Base-by-base conservation (phyloP, 2,888 invertebrate species). In the Oscheius sp. region DNA sequence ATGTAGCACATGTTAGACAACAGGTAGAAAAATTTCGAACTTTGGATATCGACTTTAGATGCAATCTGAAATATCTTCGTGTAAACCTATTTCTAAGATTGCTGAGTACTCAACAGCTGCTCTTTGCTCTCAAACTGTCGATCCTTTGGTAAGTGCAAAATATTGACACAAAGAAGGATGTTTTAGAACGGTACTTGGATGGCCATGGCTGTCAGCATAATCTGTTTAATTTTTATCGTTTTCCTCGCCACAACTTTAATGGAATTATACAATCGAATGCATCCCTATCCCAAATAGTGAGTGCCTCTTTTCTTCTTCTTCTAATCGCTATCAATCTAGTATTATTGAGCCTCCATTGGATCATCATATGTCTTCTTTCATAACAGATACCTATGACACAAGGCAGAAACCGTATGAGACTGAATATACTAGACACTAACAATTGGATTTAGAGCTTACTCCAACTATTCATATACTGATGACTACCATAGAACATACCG, bases 151-250 rank as follows among this genome's bases (percentile, higher is more conserved):
- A 42, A 72, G 76, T 4, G n/a, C 3, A 20, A 23, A 2, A 6
- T 5, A 42, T 69, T 65, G 55, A 33, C 20, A 1, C 20, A 17
- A 66, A 25, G n/a, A n/a, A n/a, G 25, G 3, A 33, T 29, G 20
- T 75, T 78, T 31, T 71, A 88, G 88, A 89, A 89, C 82, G 88
- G 87, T 3, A 86, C 88, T 27, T 89, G 89, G 89, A 88, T 88
- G 85, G 87, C 88, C 65, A 78, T 88, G 74, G 86, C 88, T 4
- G 85, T 88, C 81, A 86, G 87, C 66, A 76, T 89, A 37, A 80
- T 88, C 64, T 86, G 88, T 73, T 83, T 86, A 70, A 83, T 89
- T 39, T 88, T 88, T 20, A 84, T 87, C 50, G 85, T 88, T 34
- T 84, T 89, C 42, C 83, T 88, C 66, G 87, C 87, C 45, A 86